Percentiles rank a stretch among this genome's conserved stretches.
Conservation (phyloP, 2,888 invertebrate genomes). For the Euplexia lucipara region DNA sequence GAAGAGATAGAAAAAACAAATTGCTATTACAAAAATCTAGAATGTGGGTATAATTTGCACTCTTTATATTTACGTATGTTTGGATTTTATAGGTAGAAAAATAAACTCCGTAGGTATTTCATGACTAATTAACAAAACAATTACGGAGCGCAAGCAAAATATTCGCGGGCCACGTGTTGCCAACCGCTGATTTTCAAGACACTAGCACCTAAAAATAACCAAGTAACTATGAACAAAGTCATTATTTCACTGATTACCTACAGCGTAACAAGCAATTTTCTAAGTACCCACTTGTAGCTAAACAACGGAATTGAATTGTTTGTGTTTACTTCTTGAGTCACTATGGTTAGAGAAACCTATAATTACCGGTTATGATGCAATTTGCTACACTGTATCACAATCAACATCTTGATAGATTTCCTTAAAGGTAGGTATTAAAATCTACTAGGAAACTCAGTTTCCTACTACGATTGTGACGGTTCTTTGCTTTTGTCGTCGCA, state of each 20-base stretch:
- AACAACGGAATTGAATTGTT: constrained; percentile 8
- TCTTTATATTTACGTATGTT: too few relatives aligned
- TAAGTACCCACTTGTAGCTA: constrained; percentile 11
- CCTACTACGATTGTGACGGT: too few relatives aligned
- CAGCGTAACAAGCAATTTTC: constrained; percentile 31
- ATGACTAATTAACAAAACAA: too few relatives aligned
- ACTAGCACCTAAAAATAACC: neutral
- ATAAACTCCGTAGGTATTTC: too few relatives aligned
- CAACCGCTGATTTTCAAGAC: too few relatives aligned
- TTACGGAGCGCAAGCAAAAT: too few relatives aligned
- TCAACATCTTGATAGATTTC: neutral
- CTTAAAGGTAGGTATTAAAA: neutral
- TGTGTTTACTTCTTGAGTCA: neutral
- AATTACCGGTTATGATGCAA: neutral
- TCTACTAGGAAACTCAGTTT: neutral
- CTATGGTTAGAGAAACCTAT: neutral
- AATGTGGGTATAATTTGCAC: too few relatives aligned
- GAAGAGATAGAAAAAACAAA: too few relatives aligned
- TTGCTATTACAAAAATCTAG: too few relatives aligned
- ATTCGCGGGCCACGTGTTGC: too few relatives aligned
- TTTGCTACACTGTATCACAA: constrained; percentile 1
- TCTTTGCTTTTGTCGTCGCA: too few relatives aligned
- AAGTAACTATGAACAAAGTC: constrained; percentile 8
- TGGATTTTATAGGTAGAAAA: too few relatives aligned
- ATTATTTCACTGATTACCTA: constrained; percentile 26